Evolutionary conservation across 2,113 vertebrate genomes (phyloP).

Genomic region (Pavo muticus): DNA sequence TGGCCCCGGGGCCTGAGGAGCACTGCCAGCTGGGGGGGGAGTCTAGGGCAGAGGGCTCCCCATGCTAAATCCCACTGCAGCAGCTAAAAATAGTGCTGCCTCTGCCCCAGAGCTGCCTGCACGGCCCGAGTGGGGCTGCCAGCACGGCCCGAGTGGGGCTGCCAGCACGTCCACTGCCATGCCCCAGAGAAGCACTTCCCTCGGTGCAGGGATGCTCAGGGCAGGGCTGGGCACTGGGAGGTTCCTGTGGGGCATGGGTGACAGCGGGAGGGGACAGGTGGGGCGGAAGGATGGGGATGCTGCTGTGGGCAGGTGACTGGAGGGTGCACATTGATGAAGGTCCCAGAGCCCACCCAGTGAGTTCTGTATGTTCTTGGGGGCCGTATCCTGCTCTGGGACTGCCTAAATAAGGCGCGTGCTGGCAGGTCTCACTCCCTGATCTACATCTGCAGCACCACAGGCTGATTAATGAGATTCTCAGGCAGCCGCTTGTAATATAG

Average conservation of each 20-base stretch:
- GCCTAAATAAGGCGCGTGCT: slow-evolving; percentile 39
- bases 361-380: background rate
- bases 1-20: background rate
- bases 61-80: slow-evolving; percentile 44
- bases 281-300: background rate
- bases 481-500: background rate
- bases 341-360: background rate
- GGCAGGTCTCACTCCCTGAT: background rate
- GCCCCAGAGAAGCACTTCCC: background rate
- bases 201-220: background rate
- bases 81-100: slow-evolving; percentile 62
- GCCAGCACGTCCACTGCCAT: background rate
- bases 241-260: accelerated
- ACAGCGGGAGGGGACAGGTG: accelerated
- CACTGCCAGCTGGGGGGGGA: background rate
- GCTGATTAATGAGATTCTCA: slow-evolving; percentile 58
- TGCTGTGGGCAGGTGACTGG: background rate
- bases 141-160: background rate
- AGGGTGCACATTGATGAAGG: background rate
- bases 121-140: background rate
- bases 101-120: slow-evolving; percentile 61
- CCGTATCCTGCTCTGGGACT: background rate
- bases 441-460: background rate
- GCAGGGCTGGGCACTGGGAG: background rate
- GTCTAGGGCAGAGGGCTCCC: slow-evolving; percentile 61